Percentiles rank a stretch among this genome's conserved stretches.
phyloP scores from a whole-genome alignment of 2,888 invertebrate species.

The Mesorhabditis sp. region DNA sequence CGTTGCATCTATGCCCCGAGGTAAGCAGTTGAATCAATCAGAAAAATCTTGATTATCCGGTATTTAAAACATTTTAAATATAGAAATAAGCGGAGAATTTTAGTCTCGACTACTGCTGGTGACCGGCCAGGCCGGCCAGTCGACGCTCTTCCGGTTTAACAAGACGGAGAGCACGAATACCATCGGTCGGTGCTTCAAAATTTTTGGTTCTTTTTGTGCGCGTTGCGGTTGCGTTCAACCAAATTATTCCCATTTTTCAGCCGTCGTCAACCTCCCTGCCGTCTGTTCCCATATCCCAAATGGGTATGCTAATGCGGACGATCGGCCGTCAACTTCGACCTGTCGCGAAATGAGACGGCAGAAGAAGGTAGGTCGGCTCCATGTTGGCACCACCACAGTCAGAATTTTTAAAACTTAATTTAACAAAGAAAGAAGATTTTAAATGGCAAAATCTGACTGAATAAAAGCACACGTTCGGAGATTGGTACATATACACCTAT shows the following conservation, averaged over 20 bases:
- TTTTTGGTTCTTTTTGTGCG: no score
- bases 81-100: conserved; percentile 9
- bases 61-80: not conserved
- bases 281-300: conserved; percentile 7
- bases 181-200: conserved; percentile 61
- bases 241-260: conserved; percentile 23
- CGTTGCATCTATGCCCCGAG: conserved; percentile 74
- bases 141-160: conserved; percentile 89
- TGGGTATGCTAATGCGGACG: conserved; percentile 18
- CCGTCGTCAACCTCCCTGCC: conserved; percentile 13
- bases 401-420: no score
- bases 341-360: conserved; percentile 31
- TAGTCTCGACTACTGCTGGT: conserved; percentile 78
- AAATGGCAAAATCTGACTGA: no score
- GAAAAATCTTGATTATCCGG: not conserved
- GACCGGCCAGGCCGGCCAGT: conserved; percentile 86
- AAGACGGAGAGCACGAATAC: conserved; percentile 76
- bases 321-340: conserved; percentile 9
- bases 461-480: no score
- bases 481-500: no score
- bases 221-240: no score
- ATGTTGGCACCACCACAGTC: no score
- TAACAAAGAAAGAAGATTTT: no score
- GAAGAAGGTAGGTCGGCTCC: conserved; percentile 20
- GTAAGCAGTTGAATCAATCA: conserved; percentile 13